A percentile compares a stretch with the other conserved stretches of the same genome.
phyloP scores from a whole-genome alignment of 2,797 vertebrate species.

The Garrulus glandarius region DNA sequence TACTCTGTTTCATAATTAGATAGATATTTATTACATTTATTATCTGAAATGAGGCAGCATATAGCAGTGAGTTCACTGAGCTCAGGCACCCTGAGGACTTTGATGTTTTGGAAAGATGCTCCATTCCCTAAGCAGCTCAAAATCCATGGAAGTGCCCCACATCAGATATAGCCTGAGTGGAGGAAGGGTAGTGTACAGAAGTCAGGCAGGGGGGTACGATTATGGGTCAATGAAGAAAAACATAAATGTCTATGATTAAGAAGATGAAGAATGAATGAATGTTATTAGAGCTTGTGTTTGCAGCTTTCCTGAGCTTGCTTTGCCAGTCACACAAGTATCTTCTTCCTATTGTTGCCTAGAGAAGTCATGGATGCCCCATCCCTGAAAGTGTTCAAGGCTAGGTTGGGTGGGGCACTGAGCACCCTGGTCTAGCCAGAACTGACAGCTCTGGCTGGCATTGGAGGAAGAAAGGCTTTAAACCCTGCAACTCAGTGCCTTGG shows the following conservation, averaged over 20 bases:
- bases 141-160: background rate
- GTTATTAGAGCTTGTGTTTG: background rate
- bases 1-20: background rate
- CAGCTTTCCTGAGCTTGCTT: background rate
- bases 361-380: background rate
- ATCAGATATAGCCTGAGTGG: background rate
- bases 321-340: background rate
- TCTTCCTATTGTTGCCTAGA: background rate
- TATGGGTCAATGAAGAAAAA: accelerated
- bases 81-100: background rate
- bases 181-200: background rate
- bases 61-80: background rate
- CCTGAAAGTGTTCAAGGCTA: background rate
- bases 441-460: background rate
- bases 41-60: background rate
- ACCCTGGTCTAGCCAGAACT: background rate
- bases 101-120: background rate
- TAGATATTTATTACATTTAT: background rate
- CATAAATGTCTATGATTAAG: background rate
- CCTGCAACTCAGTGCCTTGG: background rate
- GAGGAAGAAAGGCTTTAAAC: background rate
- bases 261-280: background rate
- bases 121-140: background rate
- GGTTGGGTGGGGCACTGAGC: background rate
- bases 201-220: background rate